Base-by-base conservation (phyloP, 2,113 vertebrate genomes). In the Lepidiolamprologus cunningtoni region DNA sequence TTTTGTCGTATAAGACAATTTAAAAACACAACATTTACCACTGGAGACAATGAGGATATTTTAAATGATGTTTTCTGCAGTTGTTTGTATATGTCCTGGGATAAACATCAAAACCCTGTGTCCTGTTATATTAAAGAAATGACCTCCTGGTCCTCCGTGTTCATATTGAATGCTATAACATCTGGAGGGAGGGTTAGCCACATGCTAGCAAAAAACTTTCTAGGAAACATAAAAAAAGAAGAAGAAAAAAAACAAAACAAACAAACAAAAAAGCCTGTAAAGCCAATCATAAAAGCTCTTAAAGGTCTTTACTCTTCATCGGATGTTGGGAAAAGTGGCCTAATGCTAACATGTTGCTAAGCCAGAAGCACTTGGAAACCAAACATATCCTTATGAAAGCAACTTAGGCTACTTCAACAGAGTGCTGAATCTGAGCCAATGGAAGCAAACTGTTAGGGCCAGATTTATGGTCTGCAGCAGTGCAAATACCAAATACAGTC, bases 71-170 rank as follows among this genome's bases (percentile, higher is more conserved):
- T 35, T 63, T 63, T n/a, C 31, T 7, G 58, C 31, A 63, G 9
- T 33, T 33, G 58, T 1, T 33, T 33, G 28, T 0, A 33, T 33
- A 0, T 35, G 58, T 63, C 3, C 0, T 63, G 58, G 58, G 31
- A 35, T 63, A 35, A 7, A 35, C 2, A 7, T n/a, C 17, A n/a
- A 66, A 35, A 66, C 0, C 61, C 31, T 12, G 61, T n/a, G 61
- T 2, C 61, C 31, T 35, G 61, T 35, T 66, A 66, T 63, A 35
- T n/a, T 19, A 7, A 63, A 35, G 0, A 63, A n/a, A 19, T 71
- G 37, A 71, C 35, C 35, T 26, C 66, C 37, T 42, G 35, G n/a
- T 23, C 21, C 5, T 42, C 2, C 8, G 0, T 26, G n/a, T 23
- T 71, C n/a, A 16, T 40, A 23, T 14, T 71, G 66, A 9, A 42